These are phyloP conservation scores for Lasioglossum malachurum DNA, from an alignment of 2,888 invertebrate species.

Conservation along the genomic window DNA sequence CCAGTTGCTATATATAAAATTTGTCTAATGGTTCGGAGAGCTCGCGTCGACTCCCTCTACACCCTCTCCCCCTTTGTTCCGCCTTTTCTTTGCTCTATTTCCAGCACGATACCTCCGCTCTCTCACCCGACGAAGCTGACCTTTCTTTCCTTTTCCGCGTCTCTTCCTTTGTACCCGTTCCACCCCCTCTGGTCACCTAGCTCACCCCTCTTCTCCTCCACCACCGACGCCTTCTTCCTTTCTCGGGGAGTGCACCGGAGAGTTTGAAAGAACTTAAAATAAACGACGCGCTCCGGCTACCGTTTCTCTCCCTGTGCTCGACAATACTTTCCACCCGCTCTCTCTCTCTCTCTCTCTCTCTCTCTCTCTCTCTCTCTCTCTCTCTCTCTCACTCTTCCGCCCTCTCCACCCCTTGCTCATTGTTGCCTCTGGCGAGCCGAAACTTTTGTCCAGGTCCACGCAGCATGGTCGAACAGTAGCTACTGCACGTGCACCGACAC, in stretches of 20 bases:
- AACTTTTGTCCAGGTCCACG: constrained; percentile 50
- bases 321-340: constrained; percentile 66
- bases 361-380: neutral
- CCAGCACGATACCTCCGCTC: constrained; percentile 62
- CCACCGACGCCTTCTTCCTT: constrained; percentile 56
- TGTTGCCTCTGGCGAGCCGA: constrained; percentile 60
- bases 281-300: constrained; percentile 73
- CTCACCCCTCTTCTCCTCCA: constrained; percentile 19
- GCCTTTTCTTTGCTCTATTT: constrained; percentile 69
- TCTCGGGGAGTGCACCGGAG: constrained; percentile 64
- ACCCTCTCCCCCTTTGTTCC: constrained; percentile 37
- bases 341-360: neutral
- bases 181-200: neutral
- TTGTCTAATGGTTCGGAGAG: constrained; percentile 81
- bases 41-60: constrained; percentile 46
- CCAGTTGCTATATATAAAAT: constrained; percentile 80
- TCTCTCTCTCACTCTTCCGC: neutral
- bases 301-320: constrained; percentile 58
- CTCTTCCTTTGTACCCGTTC: constrained; percentile 50
- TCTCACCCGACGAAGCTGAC: constrained; percentile 49
- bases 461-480: constrained; percentile 3
- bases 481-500: constrained; percentile 1
- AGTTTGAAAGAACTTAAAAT: constrained; percentile 82
- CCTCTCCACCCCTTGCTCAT: constrained; percentile 20
- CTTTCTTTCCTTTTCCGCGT: constrained; percentile 58